Conservation (phyloP, 2,113 vertebrate genomes). For the Emydura subglobosa region DNA sequence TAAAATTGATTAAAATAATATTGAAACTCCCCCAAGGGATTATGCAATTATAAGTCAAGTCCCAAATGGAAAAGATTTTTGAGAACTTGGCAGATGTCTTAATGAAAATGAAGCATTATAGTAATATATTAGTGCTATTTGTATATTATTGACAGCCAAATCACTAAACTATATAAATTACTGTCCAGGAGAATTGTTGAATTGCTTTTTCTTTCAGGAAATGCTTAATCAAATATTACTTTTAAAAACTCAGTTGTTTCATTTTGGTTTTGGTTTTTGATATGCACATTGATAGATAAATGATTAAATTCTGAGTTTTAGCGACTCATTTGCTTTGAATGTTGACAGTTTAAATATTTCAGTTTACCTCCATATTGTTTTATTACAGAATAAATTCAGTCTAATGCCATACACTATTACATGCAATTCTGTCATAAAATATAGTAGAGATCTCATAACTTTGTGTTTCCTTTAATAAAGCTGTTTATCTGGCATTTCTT, state of each 20-base stretch:
- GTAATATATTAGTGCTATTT: constrained; percentile 88
- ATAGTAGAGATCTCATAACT: background rate
- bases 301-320: constrained; percentile 62
- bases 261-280: constrained; percentile 74
- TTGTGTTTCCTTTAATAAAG: background rate
- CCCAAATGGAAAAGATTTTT: constrained; percentile 83
- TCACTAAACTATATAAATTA: constrained; percentile 86
- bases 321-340: constrained; percentile 56
- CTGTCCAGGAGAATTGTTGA: constrained; percentile 79
- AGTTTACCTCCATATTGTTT: constrained; percentile 63
- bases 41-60: constrained; percentile 85
- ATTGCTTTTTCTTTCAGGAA: constrained; percentile 82
- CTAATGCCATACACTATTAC: constrained; percentile 35
- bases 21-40: constrained; percentile 86
- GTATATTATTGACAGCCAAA: constrained; percentile 85
- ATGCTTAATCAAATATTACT: constrained; percentile 82
- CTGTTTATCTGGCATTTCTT: background rate
- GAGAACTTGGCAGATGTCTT: constrained; percentile 88
- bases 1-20: constrained; percentile 90
- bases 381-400: constrained; percentile 61
- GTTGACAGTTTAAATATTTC: constrained; percentile 77
- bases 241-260: constrained; percentile 81
- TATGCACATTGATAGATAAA: constrained; percentile 72
- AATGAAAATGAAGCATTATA: constrained; percentile 90
- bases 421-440: background rate